Percentiles rank a stretch among this genome's conserved stretches.
Conservation (phyloP, 2,797 vertebrate genomes). For the Sphenodon punctatus region DNA sequence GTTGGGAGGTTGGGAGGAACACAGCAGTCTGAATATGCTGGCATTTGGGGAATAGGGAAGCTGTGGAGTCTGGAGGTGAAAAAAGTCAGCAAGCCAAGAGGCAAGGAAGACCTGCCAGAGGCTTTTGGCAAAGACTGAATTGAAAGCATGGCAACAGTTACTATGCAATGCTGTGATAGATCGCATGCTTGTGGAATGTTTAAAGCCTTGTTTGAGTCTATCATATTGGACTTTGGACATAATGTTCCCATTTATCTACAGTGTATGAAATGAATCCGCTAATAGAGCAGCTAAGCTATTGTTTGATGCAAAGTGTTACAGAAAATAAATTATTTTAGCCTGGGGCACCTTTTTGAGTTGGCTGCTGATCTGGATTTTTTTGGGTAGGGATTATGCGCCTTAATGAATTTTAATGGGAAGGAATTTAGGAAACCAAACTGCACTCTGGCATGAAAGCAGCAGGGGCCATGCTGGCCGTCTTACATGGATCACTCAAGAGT, state of each 20-base stretch:
- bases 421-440: constrained; percentile 5
- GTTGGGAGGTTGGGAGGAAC: neutral
- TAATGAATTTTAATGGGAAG: neutral
- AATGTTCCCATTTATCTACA: neutral
- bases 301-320: neutral
- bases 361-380: constrained; percentile 5
- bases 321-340: neutral
- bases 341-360: neutral
- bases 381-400: neutral
- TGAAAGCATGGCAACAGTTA: neutral
- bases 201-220: neutral
- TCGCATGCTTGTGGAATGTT: neutral
- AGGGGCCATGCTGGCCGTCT: neutral
- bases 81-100: neutral
- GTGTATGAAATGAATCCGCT: neutral
- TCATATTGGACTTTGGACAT: neutral
- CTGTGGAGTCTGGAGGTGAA: neutral
- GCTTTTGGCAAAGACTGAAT: neutral
- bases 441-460: neutral
- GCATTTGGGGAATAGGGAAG: neutral
- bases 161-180: neutral
- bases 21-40: neutral
- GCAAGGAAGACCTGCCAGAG: neutral
- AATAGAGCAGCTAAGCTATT: neutral
- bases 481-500: neutral